Evolutionary conservation across 2,113 vertebrate species (phyloP).

Genomic region (Trogon melanurus): DNA sequence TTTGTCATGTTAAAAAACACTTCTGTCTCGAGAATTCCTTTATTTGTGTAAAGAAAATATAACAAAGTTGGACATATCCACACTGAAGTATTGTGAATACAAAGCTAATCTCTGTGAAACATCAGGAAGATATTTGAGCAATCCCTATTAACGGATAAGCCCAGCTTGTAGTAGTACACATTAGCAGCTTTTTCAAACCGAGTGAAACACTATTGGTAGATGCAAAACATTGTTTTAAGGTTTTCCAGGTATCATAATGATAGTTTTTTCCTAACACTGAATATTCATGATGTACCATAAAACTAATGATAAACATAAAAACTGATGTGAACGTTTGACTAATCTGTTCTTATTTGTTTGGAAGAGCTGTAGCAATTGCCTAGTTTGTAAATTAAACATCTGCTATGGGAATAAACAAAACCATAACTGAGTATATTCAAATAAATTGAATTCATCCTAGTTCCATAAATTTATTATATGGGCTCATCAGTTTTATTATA

Average conservation of each 20-base stretch:
- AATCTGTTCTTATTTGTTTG: constrained; percentile 86
- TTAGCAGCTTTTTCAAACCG: constrained; percentile 64
- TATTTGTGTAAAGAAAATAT: background rate
- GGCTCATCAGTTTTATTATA: constrained; percentile 78
- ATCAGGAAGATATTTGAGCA: constrained; percentile 2
- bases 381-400: constrained; percentile 88
- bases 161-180: constrained; percentile 5
- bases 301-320: constrained; percentile 88
- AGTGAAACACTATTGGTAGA: constrained; percentile 55
- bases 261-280: constrained; percentile 74
- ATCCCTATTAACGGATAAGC: constrained; percentile 13
- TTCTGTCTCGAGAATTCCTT: background rate
- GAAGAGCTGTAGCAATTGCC: constrained; percentile 81
- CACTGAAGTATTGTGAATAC: background rate
- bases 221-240: constrained; percentile 71
- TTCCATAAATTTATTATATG: constrained; percentile 82
- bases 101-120: constrained; percentile 10
- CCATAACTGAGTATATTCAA: constrained; percentile 83
- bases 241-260: constrained; percentile 79
- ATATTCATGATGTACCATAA: constrained; percentile 85
- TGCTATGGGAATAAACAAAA: constrained; percentile 86
- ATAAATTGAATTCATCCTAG: constrained; percentile 82
- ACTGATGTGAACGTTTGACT: constrained; percentile 83
- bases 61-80: background rate
- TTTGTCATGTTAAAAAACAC: background rate